A percentile compares a stretch with the other conserved stretches of the same genome.
Evolutionary conservation across 2,888 invertebrate genomes (phyloP).

Genomic region (Agapetus fuscipes): DNA sequence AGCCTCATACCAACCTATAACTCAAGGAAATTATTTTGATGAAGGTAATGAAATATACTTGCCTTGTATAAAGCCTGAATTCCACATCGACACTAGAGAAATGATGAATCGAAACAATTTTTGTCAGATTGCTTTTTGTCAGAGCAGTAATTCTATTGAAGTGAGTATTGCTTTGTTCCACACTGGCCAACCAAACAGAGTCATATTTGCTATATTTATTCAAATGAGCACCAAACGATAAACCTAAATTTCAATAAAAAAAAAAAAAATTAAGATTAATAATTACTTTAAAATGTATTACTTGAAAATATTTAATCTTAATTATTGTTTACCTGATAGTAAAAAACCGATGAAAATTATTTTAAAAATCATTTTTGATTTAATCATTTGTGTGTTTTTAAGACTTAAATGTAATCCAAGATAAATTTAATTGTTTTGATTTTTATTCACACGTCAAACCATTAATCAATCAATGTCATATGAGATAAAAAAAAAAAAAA

Average conservation of each 20-base stretch:
- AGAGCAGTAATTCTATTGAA: too few relatives aligned
- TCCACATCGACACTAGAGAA: slow-evolving; percentile 39
- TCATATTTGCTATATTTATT: slow-evolving; percentile 30
- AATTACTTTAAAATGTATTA: not conserved
- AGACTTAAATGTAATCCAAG: too few relatives aligned
- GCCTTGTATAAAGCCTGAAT: slow-evolving; percentile 42
- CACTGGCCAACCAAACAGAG: slow-evolving; percentile 43
- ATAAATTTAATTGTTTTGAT: not conserved
- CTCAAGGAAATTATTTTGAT: too few relatives aligned
- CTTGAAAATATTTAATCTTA: not conserved
- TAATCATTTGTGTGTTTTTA: too few relatives aligned
- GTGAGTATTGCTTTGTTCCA: slow-evolving; percentile 31
- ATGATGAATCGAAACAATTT: slow-evolving; percentile 29
- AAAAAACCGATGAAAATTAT: not conserved
- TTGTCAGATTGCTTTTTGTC: slow-evolving; percentile 32
- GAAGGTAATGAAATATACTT: too few relatives aligned
- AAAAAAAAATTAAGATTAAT: not conserved
- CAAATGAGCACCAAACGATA: not conserved
- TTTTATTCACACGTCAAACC: not conserved
- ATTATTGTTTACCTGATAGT: not conserved
- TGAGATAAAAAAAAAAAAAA: too few relatives aligned
- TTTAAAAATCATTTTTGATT: slow-evolving; percentile 1
- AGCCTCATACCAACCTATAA: too few relatives aligned
- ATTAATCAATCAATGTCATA: not conserved
- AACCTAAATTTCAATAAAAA: too few relatives aligned